Conservation (phyloP, 2,113 vertebrate genomes). For the Nothoprocta pentlandii region DNA sequence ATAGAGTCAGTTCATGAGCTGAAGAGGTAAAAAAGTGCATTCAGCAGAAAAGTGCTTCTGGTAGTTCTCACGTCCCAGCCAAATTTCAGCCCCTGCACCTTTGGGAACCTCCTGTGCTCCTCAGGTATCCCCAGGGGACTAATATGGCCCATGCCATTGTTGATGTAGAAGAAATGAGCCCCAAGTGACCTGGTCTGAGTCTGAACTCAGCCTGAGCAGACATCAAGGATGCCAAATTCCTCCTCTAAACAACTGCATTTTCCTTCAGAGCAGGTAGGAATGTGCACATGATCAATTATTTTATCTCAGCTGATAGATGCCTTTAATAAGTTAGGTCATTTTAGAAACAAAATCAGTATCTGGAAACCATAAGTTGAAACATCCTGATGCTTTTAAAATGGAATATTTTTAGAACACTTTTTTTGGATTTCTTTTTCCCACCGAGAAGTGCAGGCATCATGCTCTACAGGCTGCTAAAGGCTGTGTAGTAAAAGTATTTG, state of each 20-base stretch:
- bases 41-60: not conserved
- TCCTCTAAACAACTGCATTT: not conserved
- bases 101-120: no score
- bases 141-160: not conserved
- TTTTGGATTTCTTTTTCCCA: not conserved
- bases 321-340: not conserved
- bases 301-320: not conserved
- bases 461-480: not conserved
- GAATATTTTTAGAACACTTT: not conserved
- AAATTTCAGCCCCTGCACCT: not conserved
- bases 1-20: not conserved
- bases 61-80: not conserved
- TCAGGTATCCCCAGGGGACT: not conserved
- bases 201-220: not conserved
- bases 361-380: not conserved
- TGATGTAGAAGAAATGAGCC: not conserved
- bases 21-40: not conserved
- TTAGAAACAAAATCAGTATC: not conserved
- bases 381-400: not conserved
- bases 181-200: not conserved
- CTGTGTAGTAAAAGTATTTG: not conserved
- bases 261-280: not conserved
- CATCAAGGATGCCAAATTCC: not conserved
- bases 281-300: not conserved
- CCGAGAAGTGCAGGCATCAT: not conserved